Evolutionary conservation across 2,113 vertebrate genomes (phyloP).

Genomic region (Leucosticte australis): DNA sequence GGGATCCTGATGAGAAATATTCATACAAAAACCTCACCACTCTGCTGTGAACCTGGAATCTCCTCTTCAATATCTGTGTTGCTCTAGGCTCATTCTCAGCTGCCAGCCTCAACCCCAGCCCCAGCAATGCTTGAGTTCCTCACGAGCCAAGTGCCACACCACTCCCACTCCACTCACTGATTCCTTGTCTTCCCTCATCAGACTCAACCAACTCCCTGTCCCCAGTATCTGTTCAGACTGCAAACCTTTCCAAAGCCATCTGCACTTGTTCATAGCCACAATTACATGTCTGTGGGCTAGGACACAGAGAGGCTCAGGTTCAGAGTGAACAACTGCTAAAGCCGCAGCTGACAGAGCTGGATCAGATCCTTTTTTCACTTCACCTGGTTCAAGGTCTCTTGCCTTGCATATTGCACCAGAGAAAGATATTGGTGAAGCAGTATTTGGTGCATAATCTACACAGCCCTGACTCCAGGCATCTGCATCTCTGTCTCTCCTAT

Average conservation of each 20-base stretch:
- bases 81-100: neutral
- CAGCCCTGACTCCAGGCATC: neutral
- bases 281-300: neutral
- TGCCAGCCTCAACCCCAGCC: neutral
- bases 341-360: neutral
- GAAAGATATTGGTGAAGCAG: neutral
- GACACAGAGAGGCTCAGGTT: neutral
- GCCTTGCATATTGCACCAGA: neutral
- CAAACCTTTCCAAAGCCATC: neutral
- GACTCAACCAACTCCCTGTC: fast-evolving
- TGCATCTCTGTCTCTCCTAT: neutral
- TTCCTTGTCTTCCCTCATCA: neutral
- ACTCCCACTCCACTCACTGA: neutral
- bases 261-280: neutral
- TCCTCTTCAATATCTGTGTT: neutral
- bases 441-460: neutral
- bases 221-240: neutral
- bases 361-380: neutral
- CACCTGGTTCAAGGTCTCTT: neutral
- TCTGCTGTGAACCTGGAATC: neutral
- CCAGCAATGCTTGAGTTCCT: fast-evolving
- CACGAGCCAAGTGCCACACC: neutral
- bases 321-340: neutral
- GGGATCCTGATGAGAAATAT: neutral
- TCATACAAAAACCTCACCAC: neutral